Percentiles rank a stretch among this genome's conserved stretches.
Conservation (phyloP, 37 sponge, comb jelly and placozoan species). For the Ianthella basta region DNA sequence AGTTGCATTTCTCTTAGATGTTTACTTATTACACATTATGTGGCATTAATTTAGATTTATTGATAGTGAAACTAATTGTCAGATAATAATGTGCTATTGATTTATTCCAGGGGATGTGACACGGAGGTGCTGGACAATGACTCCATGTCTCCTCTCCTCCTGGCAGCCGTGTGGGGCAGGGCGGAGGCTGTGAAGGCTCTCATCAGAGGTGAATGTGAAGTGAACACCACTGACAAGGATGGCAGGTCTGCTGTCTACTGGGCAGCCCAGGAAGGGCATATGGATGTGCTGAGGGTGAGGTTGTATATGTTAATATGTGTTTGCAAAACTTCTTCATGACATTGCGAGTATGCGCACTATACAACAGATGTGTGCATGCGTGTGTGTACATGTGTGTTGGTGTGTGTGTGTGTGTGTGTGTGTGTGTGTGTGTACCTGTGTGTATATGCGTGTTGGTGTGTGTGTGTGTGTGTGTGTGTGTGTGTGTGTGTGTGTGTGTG, state of each 20-base stretch:
- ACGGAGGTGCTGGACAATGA: constrained; percentile 44
- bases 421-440: constrained; percentile 9
- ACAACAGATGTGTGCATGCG: neutral
- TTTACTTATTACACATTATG: too few species aligned
- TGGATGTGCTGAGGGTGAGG: constrained; percentile 48
- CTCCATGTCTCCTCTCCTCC: constrained; percentile 70
- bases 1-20: too few species aligned
- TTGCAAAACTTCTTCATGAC: too few species aligned
- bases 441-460: neutral
- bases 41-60: too few species aligned
- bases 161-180: constrained; percentile 53
- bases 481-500: constrained; percentile 30
- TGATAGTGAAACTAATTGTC: too few species aligned
- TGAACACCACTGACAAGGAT: constrained; percentile 61
- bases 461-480: constrained; percentile 8
- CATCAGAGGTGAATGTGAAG: constrained; percentile 16
- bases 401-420: neutral
- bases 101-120: constrained; percentile 40
- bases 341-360: neutral
- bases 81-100: too few species aligned
- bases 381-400: neutral
- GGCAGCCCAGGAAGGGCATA: constrained; percentile 56
- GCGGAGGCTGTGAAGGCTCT: constrained; percentile 48
- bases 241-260: constrained; percentile 59
- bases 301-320: too few species aligned